These are phyloP conservation scores for Urechis unicinctus DNA, from an alignment of 2,888 invertebrate genomes.

Conservation along the genomic window DNA sequence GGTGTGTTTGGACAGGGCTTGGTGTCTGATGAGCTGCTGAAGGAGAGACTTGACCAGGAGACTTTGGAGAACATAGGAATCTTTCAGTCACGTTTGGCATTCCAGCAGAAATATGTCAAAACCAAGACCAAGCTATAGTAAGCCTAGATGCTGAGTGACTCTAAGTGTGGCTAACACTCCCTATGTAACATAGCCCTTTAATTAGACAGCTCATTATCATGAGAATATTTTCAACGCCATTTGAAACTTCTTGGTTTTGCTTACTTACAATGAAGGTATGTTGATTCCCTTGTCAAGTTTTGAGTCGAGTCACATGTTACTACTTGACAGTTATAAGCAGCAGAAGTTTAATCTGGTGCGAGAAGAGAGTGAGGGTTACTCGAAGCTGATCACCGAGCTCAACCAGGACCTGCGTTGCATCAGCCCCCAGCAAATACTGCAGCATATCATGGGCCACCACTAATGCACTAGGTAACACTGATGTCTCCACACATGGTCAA, in stretches of 20 bases:
- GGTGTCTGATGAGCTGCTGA: slow-evolving; percentile 71
- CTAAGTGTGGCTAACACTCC: too few relatives aligned
- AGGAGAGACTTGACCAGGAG: slow-evolving; percentile 88
- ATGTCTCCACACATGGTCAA: too few relatives aligned
- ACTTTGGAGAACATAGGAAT: slow-evolving; percentile 86
- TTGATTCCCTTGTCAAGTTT: too few relatives aligned
- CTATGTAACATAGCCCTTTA: too few relatives aligned
- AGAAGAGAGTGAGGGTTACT: slow-evolving; percentile 98
- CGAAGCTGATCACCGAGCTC: slow-evolving; percentile 88
- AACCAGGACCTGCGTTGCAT: slow-evolving; percentile 63
- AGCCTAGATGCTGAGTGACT: slow-evolving; percentile 54
- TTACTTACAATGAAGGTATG: too few relatives aligned
- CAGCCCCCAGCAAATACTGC: slow-evolving; percentile 59
- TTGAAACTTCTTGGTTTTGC: too few relatives aligned
- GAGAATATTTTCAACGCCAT: too few relatives aligned
- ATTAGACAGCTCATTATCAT: too few relatives aligned
- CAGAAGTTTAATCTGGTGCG: slow-evolving; percentile 96
- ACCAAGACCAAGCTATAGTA: slow-evolving; percentile 96
- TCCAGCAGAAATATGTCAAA: slow-evolving; percentile 77
- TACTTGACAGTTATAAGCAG: slow-evolving; percentile 83
- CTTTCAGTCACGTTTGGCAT: slow-evolving; percentile 66
- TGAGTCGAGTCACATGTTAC: too few relatives aligned
- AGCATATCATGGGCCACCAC: slow-evolving; percentile 87
- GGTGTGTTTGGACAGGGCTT: slow-evolving; percentile 28
- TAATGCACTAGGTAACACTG: too few relatives aligned